Percentiles rank a stretch among this genome's conserved stretches.
These are phyloP conservation scores for Volucella inflata DNA, from an alignment of 2,888 invertebrate species.

Conservation along the genomic window DNA sequence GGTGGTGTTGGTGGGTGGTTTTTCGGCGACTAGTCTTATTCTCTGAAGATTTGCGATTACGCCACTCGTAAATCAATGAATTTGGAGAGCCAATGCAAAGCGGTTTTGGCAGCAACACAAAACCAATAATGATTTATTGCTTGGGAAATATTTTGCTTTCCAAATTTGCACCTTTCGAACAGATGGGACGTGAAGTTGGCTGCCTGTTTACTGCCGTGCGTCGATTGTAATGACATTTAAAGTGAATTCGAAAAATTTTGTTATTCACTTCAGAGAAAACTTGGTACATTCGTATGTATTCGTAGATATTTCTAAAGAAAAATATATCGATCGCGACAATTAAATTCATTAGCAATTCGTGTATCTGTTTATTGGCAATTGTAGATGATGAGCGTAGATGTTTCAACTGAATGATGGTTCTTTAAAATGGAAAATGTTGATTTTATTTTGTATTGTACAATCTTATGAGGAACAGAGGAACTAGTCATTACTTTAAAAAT, in stretches of 20 bases:
- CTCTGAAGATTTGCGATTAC: constrained; percentile 60
- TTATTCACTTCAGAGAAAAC: constrained; percentile 18
- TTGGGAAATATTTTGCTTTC: constrained; percentile 62
- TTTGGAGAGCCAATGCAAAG: constrained; percentile 53
- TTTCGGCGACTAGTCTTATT: constrained; percentile 22
- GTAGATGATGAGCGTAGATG: no score
- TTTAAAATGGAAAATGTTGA: no score
- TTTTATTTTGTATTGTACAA: no score
- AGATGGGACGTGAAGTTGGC: constrained; percentile 65
- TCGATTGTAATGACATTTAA: constrained; percentile 48
- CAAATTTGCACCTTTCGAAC: constrained; percentile 66
- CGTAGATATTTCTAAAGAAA: constrained; percentile 7
- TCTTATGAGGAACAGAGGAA: no score
- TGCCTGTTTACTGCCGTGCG: constrained; percentile 55
- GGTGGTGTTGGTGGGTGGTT: neutral
- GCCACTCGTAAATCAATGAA: constrained; percentile 69
- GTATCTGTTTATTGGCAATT: no score
- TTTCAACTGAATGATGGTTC: no score
- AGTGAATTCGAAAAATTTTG: constrained; percentile 57
- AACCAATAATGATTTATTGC: constrained; percentile 72
- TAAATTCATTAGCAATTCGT: neutral
- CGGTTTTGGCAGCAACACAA: constrained; percentile 71
- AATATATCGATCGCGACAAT: neutral
- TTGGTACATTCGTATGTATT: neutral
- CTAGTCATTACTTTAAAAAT: no score